Evolutionary conservation across 2,113 vertebrate species (phyloP).

Genomic region (Barnardius zonarius): DNA sequence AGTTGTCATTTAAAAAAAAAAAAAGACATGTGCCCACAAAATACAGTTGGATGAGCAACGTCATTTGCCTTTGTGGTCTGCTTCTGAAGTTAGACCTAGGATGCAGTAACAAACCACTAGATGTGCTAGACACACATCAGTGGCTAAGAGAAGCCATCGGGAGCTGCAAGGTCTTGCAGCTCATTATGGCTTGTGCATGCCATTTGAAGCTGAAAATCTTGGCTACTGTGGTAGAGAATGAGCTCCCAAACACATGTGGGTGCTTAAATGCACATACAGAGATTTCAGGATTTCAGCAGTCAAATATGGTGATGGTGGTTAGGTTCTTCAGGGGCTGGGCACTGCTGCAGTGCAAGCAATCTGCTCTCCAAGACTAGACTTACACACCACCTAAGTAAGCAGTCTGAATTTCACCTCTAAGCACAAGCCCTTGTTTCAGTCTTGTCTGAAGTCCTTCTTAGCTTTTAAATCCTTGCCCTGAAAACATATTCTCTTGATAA

Average conservation of each 20-base stretch:
- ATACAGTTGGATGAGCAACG: not conserved
- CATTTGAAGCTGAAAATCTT: not conserved
- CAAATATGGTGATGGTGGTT: not conserved
- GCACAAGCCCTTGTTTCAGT: not conserved
- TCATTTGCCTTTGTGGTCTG: not conserved
- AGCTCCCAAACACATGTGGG: not conserved
- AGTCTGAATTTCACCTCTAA: not conserved
- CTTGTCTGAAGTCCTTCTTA: not conserved
- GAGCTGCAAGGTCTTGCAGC: not conserved
- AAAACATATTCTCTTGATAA: not conserved
- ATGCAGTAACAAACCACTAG: not conserved
- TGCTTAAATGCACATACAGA: not conserved
- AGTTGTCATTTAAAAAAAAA: not conserved
- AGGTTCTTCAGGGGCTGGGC: not conserved
- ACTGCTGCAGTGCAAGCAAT: not conserved
- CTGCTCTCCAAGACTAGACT: not conserved
- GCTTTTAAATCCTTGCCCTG: not conserved
- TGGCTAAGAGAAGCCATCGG: not conserved
- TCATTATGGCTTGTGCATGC: fast-evolving
- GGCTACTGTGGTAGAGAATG: not conserved
- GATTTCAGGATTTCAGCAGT: not conserved
- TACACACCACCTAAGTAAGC: not conserved
- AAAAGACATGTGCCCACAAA: not conserved
- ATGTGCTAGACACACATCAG: not conserved
- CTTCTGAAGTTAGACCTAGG: not conserved